phyloP scores from a whole-genome alignment of 2,888 invertebrate genomes.

The Hedychridium roseum region DNA sequence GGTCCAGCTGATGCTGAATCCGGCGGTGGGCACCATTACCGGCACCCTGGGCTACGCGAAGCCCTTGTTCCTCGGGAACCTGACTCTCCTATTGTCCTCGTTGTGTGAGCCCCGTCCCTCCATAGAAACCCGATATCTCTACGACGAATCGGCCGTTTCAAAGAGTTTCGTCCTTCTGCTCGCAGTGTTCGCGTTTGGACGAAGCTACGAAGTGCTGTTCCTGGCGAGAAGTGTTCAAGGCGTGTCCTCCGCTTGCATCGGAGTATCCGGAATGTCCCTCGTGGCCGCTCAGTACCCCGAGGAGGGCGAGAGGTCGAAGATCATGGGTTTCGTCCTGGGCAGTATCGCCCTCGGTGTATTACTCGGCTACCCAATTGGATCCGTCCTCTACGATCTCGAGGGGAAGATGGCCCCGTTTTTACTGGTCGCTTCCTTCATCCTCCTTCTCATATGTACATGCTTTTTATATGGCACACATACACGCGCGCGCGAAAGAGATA shows the following conservation, averaged over 20 bases:
- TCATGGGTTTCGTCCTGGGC: constrained; percentile 85
- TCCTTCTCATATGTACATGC: constrained; percentile 58
- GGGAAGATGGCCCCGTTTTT: constrained; percentile 81
- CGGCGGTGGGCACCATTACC: constrained; percentile 76
- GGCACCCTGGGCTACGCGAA: constrained; percentile 73
- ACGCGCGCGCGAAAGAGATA: too few species aligned
- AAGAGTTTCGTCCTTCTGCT: constrained; percentile 17
- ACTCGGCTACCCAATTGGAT: constrained; percentile 83
- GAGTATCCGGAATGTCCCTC: constrained; percentile 83
- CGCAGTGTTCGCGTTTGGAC: constrained; percentile 80
- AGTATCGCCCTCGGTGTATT: constrained; percentile 83
- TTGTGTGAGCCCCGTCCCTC: constrained; percentile 69
- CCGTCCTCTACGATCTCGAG: constrained; percentile 78
- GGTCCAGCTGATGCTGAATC: constrained; percentile 80
- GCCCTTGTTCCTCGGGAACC: constrained; percentile 75
- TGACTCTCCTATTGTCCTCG: constrained; percentile 73
- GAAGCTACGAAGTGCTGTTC: constrained; percentile 74
- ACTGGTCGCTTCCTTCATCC: constrained; percentile 70
- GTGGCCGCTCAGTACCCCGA: constrained; percentile 70
- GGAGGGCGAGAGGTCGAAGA: constrained; percentile 69
- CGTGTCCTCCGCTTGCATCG: constrained; percentile 80
- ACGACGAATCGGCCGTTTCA: too few species aligned
- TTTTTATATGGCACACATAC: too few species aligned
- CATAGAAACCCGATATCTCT: too few species aligned
- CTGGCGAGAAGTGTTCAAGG: constrained; percentile 82